Percentiles rank a stretch among this genome's conserved stretches.
These are phyloP conservation scores for Mobula birostris DNA, from an alignment of 2,113 vertebrate genomes.

Conservation along the genomic window DNA sequence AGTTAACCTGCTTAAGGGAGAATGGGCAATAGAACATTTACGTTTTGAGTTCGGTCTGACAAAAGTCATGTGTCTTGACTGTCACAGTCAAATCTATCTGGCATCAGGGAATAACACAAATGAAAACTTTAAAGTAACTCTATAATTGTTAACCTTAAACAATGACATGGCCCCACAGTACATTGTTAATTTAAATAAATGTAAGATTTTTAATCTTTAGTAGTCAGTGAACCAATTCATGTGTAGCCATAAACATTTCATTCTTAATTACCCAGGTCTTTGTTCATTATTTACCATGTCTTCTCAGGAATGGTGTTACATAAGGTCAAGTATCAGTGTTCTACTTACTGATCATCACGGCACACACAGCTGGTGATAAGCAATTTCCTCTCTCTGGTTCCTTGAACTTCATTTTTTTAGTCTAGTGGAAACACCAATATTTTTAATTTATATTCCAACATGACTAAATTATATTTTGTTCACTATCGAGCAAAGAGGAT, in stretches of 20 bases:
- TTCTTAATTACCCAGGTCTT: slow-evolving; percentile 55
- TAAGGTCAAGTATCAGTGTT: slow-evolving; percentile 9
- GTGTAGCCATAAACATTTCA: slow-evolving; percentile 48
- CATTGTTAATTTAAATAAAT: slow-evolving; percentile 49
- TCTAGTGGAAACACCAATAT: neutral
- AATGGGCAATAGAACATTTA: neutral
- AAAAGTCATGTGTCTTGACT: neutral
- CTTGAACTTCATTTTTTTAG: neutral
- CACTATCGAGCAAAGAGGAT: neutral
- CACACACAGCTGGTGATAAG: neutral
- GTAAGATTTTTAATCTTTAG: slow-evolving; percentile 54
- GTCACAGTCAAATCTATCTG: neutral
- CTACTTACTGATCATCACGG: slow-evolving; percentile 11
- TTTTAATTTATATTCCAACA: neutral
- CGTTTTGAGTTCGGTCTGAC: neutral
- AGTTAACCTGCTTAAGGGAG: neutral
- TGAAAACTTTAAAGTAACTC: slow-evolving; percentile 30
- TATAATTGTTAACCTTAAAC: slow-evolving; percentile 34
- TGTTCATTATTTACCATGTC: slow-evolving; percentile 52
- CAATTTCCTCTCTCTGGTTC: slow-evolving; percentile 12
- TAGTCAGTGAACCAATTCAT: slow-evolving; percentile 52
- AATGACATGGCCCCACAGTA: slow-evolving; percentile 39
- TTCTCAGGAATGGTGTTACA: slow-evolving; percentile 45
- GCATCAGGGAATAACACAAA: neutral
- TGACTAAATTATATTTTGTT: neutral